phyloP scores from a whole-genome alignment of 1,140 invertebrate species.

The Melanaphis sacchari region DNA sequence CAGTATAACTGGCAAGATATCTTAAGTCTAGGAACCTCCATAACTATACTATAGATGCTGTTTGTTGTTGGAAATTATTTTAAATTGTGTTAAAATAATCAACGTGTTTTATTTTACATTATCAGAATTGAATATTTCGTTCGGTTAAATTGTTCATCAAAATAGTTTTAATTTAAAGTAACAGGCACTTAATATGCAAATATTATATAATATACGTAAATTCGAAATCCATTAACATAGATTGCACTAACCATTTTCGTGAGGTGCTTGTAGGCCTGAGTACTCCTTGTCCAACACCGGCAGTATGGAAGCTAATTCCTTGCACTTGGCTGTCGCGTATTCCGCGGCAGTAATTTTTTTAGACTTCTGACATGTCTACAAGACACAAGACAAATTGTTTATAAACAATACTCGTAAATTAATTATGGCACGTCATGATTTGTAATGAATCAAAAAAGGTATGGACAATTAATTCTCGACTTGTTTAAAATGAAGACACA shows the following conservation, averaged over 20 bases:
- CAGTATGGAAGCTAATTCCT: slow-evolving; percentile 69
- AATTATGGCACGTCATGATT: not conserved
- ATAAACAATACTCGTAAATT: not conserved
- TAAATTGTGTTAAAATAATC: too few species aligned
- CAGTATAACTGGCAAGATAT: too few species aligned
- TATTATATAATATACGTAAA: not conserved
- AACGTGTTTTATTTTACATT: too few species aligned
- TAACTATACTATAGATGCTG: too few species aligned
- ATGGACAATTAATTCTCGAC: not conserved
- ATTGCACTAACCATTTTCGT: slow-evolving; percentile 68
- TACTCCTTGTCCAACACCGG: slow-evolving; percentile 70
- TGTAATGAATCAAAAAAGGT: not conserved
- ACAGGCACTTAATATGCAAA: not conserved
- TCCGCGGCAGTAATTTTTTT: slow-evolving; percentile 67
- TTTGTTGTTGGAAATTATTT: too few species aligned
- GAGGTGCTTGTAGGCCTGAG: slow-evolving; percentile 73
- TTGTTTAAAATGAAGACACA: not conserved
- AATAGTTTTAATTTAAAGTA: not conserved
- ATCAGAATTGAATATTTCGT: not conserved
- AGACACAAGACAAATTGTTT: not conserved
- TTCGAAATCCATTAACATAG: not conserved
- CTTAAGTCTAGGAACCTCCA: too few species aligned
- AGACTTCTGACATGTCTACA: slow-evolving; percentile 68
- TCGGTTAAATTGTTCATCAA: not conserved
- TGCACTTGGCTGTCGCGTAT: slow-evolving; percentile 71